Conservation (phyloP, 1,140 invertebrate genomes). For the Cotesia vestalis region DNA sequence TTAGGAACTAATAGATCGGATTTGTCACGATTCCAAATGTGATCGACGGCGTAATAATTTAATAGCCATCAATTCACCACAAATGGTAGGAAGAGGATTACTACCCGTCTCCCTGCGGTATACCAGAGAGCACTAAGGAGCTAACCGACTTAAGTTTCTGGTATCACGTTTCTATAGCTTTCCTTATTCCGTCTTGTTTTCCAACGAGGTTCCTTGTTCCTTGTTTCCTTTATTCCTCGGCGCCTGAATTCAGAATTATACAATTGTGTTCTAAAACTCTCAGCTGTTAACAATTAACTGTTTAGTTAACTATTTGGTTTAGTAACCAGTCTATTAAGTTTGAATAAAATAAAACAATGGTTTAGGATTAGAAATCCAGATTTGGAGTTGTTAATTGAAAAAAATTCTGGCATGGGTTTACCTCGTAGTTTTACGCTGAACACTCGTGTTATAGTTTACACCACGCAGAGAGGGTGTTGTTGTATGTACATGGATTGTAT, state of each 20-base stretch:
- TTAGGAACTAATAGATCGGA: slow-evolving; percentile 52
- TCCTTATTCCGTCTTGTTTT: slow-evolving; percentile 41
- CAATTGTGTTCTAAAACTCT: background rate
- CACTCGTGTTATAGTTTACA: background rate
- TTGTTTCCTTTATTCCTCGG: slow-evolving; percentile 20
- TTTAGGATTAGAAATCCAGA: background rate
- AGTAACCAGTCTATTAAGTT: background rate
- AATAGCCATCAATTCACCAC: slow-evolving; percentile 60
- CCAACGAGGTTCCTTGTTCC: slow-evolving; percentile 37
- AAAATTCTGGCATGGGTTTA: slow-evolving; percentile 19
- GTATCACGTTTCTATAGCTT: slow-evolving; percentile 57
- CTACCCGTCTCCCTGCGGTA: slow-evolving; percentile 54
- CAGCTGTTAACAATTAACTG: slow-evolving; percentile 1
- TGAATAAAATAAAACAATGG: background rate
- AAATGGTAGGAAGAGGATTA: slow-evolving; percentile 56
- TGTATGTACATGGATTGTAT: slow-evolving; percentile 43
- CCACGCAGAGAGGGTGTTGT: slow-evolving; percentile 12
- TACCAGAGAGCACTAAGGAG: slow-evolving; percentile 58
- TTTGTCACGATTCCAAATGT: slow-evolving; percentile 64
- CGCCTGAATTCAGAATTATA: no score
- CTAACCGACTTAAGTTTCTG: slow-evolving; percentile 60
- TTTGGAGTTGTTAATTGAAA: slow-evolving; percentile 2
- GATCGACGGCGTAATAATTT: slow-evolving; percentile 64
- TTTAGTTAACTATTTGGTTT: background rate
- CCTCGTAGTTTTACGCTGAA: slow-evolving; percentile 2